Base-by-base conservation (phyloP, 1,140 invertebrate genomes). In the Papilio polyxenes region DNA sequence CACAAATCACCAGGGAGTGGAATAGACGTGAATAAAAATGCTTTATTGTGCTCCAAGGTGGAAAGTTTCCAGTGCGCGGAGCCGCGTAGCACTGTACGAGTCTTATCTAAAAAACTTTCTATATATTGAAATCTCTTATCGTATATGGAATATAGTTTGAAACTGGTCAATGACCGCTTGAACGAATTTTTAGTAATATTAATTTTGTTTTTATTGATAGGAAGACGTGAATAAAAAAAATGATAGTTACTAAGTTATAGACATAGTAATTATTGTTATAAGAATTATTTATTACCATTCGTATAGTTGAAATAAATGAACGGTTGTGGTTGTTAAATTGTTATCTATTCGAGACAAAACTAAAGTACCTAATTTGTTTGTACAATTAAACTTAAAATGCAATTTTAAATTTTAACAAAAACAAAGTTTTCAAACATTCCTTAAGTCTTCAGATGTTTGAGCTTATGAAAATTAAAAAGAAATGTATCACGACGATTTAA, bases 11-110 rank as follows among this genome's bases (percentile, higher is more conserved):
- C 44, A 65, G 59, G 78, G 78, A 80, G 44, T n/a, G 78, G 59
- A 69, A 80, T 53, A 65, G 76, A 62, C 59, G 78, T 40, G 59
- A 80, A 49, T 80, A 80, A 80, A 80, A 80, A 80, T 80, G 56
- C 56, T 80, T 80, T 80, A 80, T 80, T 80, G 78, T 80, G 37
- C 59, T 65, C 40, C 17, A 65, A 59, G 78, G 59, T 17, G 78
- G 17, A 59, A 80, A 80, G 31, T 80, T 80, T 59, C 78, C 11
- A 80, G 56, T 80, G 23, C 37, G 37, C 77, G 53, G 37, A 65
- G 78, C 40, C 59, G 37, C 15, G 53, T 78, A 78, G 76, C 37
- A 78, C 37, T 20, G 37, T 65, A 31, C 37, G 44, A 79, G 56
- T 65, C 78, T 65, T 80, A 80, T 80, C 59, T 80, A 44, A n/a